These are phyloP conservation scores for Agonopterix alstromeriana DNA, from an alignment of 2,888 invertebrate genomes.

Conservation along the genomic window DNA sequence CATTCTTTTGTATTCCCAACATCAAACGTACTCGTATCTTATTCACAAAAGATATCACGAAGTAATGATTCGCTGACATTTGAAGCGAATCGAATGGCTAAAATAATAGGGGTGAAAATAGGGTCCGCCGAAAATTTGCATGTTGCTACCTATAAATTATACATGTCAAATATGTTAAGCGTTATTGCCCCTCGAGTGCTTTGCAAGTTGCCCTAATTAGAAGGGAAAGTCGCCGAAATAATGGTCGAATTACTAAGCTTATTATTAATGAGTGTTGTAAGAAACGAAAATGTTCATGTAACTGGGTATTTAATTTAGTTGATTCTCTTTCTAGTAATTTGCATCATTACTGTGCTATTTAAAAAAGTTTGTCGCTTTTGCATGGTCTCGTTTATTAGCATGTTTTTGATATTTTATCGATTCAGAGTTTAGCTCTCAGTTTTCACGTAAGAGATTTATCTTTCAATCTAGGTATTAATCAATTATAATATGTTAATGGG, in stretches of 20 bases:
- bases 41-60: constrained; percentile 42
- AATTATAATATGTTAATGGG: too few species aligned
- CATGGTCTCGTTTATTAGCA: too few species aligned
- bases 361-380: too few species aligned
- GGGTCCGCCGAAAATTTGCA: constrained; percentile 41
- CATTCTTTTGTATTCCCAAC: constrained; percentile 31
- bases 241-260: constrained; percentile 42
- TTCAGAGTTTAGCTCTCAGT: too few species aligned
- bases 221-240: constrained; percentile 37
- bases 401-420: too few species aligned
- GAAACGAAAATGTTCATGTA: too few species aligned
- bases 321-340: too few species aligned
- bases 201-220: constrained; percentile 43
- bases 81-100: constrained; percentile 32
- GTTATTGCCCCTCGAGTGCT: constrained; percentile 39
- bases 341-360: too few species aligned
- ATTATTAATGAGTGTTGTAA: constrained; percentile 33
- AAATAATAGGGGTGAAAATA: constrained; percentile 33
- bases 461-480: too few species aligned
- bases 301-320: too few species aligned
- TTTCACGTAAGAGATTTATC: too few species aligned
- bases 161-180: constrained; percentile 49
- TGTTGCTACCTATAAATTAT: constrained; percentile 50
- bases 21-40: constrained; percentile 49
- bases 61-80: constrained; percentile 39